A percentile compares a stretch with the other conserved stretches of the same genome.
These are phyloP conservation scores for Enoplosus armatus DNA, from an alignment of 2,797 vertebrate genomes.

Conservation along the genomic window DNA sequence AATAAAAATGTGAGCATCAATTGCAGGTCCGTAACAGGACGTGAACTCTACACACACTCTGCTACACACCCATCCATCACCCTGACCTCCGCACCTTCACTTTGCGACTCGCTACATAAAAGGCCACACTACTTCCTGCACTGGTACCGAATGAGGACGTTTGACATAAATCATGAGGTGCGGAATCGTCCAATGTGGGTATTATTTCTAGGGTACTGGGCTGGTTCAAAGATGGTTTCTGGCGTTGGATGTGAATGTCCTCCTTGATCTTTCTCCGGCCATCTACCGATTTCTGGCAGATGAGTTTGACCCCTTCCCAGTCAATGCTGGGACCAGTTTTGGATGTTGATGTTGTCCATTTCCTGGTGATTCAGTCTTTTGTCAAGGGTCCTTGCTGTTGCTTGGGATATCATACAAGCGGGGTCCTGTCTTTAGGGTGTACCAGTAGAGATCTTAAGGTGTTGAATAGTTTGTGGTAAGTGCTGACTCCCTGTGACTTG, in stretches of 20 bases:
- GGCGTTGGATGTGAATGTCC: background rate
- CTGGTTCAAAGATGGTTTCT: background rate
- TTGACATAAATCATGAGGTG: background rate
- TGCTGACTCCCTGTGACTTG: background rate
- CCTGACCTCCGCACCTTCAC: background rate
- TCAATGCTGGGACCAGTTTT: background rate
- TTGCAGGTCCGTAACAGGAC: no score
- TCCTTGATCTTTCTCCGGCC: background rate
- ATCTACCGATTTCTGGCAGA: background rate
- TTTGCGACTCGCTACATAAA: background rate
- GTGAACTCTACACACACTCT: no score
- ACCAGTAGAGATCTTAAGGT: background rate
- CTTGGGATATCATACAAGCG: background rate
- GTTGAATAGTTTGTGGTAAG: background rate
- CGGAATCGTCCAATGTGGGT: background rate
- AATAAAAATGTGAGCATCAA: background rate
- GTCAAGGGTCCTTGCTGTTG: background rate
- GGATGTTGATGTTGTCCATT: background rate
- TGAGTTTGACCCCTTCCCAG: background rate
- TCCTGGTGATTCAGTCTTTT: background rate
- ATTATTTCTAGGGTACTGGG: background rate
- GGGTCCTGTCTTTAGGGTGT: background rate
- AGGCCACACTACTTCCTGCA: background rate
- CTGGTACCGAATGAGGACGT: fast-evolving
- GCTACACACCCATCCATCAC: background rate